Evolutionary conservation across 2,888 invertebrate genomes (phyloP).

Genomic region (Palloptera scutellata): DNA sequence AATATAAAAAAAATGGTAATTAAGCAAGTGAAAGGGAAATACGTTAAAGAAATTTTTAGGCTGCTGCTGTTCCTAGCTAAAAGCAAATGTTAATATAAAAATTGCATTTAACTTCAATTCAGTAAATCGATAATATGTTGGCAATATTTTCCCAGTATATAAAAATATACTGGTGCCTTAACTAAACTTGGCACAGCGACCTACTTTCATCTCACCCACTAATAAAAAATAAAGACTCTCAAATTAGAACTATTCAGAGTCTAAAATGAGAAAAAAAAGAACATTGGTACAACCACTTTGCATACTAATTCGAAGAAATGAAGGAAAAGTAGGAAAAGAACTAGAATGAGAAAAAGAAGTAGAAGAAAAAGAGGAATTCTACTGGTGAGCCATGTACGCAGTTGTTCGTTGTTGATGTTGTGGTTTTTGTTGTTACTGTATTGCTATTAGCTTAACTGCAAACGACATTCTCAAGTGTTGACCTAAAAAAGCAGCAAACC

Average conservation of each 20-base stretch:
- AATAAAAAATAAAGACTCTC: neutral
- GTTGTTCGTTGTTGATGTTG: neutral
- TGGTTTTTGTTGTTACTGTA: neutral
- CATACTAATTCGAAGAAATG: constrained; percentile 1
- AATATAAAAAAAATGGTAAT: too few species aligned
- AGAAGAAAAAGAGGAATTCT: neutral
- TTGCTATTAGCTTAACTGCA: neutral
- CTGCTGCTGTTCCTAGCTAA: too few species aligned
- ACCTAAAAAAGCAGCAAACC: constrained; percentile 46
- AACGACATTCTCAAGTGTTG: constrained; percentile 48
- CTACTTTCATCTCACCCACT: constrained; percentile 36
- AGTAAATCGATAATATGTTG: too few species aligned
- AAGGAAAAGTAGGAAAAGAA: neutral
- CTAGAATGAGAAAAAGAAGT: neutral
- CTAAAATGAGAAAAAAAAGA: constrained; percentile 7
- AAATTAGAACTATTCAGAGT: constrained; percentile 3
- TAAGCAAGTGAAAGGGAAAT: too few species aligned
- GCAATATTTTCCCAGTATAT: neutral
- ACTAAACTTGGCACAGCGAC: constrained; percentile 37
- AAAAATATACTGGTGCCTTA: constrained; percentile 18
- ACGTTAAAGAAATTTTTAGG: too few species aligned
- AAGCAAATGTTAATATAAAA: too few species aligned
- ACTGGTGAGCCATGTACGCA: neutral
- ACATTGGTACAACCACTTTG: neutral
- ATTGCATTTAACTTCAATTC: too few species aligned